phyloP scores from a whole-genome alignment of 2,888 invertebrate species.

The Ethmia dodecea region DNA sequence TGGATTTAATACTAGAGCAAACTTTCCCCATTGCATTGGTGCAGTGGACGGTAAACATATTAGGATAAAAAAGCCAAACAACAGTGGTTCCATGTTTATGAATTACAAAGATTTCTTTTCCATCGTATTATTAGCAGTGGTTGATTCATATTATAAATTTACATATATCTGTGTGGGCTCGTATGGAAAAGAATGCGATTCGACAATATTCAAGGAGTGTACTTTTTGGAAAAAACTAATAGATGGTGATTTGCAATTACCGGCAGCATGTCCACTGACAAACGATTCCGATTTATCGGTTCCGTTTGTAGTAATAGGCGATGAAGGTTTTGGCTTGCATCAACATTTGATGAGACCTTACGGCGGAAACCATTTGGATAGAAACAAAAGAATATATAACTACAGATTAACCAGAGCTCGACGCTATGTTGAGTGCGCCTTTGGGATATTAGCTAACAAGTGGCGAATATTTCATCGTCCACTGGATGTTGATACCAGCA shows the following conservation, averaged over 20 bases:
- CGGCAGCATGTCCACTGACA: no score
- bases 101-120: constrained; percentile 25
- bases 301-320: constrained; percentile 20
- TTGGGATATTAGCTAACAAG: constrained; percentile 20
- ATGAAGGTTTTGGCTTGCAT: constrained; percentile 22
- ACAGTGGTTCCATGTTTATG: constrained; percentile 24
- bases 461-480: constrained; percentile 22
- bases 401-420: constrained; percentile 16
- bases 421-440: constrained; percentile 18
- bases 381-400: constrained; percentile 12
- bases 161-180: constrained; percentile 20
- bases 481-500: constrained; percentile 19
- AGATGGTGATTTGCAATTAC: no score
- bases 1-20: constrained; percentile 10
- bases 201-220: constrained; percentile 14
- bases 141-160: constrained; percentile 25
- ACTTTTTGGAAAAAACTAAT: no score
- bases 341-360: constrained; percentile 16
- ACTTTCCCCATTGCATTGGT: constrained; percentile 22
- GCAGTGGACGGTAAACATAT: constrained; percentile 30
- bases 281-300: constrained; percentile 14
- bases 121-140: constrained; percentile 24
- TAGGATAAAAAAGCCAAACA: constrained; percentile 20
- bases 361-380: constrained; percentile 19
- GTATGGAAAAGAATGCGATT: constrained; percentile 18